Percentiles rank a stretch among this genome's conserved stretches.
Conservation (phyloP, 2,113 vertebrate species). For the Nestor notabilis region DNA sequence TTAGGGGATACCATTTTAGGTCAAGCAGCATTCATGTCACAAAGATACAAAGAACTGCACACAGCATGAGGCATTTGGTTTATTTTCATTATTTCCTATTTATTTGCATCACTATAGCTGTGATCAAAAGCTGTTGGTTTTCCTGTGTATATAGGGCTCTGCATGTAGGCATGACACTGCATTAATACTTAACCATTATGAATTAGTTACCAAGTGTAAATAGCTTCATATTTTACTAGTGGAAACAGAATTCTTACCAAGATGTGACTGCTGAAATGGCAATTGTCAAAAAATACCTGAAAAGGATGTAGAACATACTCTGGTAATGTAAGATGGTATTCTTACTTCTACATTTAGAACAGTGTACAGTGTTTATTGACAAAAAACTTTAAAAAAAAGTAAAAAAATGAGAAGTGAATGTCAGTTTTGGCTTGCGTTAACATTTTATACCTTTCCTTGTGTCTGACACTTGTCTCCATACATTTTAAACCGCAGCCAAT, state of each 20-base stretch:
- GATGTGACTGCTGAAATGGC: neutral
- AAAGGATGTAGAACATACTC: neutral
- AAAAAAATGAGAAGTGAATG: neutral
- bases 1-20: neutral
- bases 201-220: neutral
- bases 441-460: neutral
- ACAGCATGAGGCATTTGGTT: neutral
- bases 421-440: neutral
- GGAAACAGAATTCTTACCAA: neutral
- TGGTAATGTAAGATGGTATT: neutral
- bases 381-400: neutral
- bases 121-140: neutral
- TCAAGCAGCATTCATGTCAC: neutral
- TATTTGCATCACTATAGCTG: neutral
- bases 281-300: neutral
- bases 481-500: neutral
- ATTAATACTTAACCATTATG: neutral
- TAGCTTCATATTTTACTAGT: neutral
- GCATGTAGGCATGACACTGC: neutral
- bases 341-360: neutral
- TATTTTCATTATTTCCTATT: neutral
- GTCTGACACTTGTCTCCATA: neutral
- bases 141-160: neutral
- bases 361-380: neutral
- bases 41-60: neutral